A percentile compares a stretch with the other conserved stretches of the same genome.
These are phyloP conservation scores for Actinopyga echinites DNA, from an alignment of 53 echinoderm and acorn worm species.

Conservation along the genomic window DNA sequence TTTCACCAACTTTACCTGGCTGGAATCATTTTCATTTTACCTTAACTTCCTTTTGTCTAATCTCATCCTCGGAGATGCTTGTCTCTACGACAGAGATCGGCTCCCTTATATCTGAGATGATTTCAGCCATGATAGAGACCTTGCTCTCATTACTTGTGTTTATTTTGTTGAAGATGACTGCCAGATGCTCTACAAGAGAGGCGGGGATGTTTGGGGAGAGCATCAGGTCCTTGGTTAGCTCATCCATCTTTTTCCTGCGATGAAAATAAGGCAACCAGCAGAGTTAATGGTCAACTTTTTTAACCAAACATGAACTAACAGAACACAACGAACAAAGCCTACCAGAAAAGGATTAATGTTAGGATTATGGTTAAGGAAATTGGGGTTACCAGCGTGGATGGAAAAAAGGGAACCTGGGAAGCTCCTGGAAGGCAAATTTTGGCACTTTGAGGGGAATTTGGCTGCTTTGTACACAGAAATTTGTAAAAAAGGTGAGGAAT, in stretches of 20 bases:
- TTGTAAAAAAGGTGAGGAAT: too few species aligned
- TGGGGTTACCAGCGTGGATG: too few species aligned
- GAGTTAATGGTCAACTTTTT: background rate
- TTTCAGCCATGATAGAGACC: constrained; percentile 78
- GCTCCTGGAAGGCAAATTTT: too few species aligned
- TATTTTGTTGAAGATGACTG: constrained; percentile 67
- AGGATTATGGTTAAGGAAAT: too few species aligned
- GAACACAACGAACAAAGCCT: too few species aligned
- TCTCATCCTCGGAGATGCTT: constrained; percentile 66
- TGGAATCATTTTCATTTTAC: too few species aligned
- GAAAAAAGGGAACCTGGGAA: too few species aligned
- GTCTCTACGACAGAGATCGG: constrained; percentile 84
- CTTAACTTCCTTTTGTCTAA: constrained; percentile 82
- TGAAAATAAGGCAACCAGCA: background rate
- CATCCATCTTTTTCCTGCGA: constrained; percentile 75
- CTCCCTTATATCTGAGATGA: constrained; percentile 90
- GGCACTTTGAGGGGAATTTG: too few species aligned
- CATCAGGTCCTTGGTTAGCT: constrained; percentile 80
- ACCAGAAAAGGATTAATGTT: too few species aligned
- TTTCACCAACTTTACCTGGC: too few species aligned
- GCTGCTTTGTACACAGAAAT: too few species aligned
- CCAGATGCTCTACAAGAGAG: constrained; percentile 69
- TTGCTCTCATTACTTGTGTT: constrained; percentile 70
- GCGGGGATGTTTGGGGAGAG: constrained; percentile 71
- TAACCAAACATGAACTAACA: background rate